Evolutionary conservation across 2,113 vertebrate genomes (phyloP).

Genomic region (Neopipo cinnamomea): DNA sequence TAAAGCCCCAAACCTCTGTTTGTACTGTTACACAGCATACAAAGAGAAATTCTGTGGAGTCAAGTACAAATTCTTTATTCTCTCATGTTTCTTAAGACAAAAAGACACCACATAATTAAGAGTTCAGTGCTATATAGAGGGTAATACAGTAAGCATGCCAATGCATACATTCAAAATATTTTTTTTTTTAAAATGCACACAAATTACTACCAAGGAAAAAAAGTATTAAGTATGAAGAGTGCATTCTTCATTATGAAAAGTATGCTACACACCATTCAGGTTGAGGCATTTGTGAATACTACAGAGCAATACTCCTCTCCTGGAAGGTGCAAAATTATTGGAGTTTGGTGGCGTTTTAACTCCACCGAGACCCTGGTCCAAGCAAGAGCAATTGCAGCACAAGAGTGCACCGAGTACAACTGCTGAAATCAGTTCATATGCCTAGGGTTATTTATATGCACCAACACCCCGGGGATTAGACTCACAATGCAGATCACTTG

Average conservation of each 20-base stretch:
- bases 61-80: neutral
- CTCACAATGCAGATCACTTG: neutral
- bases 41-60: neutral
- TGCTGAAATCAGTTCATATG: neutral
- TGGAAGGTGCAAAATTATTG: neutral
- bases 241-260: neutral
- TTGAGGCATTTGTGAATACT: neutral
- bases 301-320: neutral
- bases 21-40: rapidly evolving
- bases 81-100: neutral
- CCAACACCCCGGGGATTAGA: neutral
- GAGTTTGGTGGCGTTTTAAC: neutral
- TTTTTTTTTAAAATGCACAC: neutral
- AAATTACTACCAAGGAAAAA: neutral
- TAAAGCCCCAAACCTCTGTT: neutral
- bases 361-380: rapidly evolving
- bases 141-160: neutral
- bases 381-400: neutral
- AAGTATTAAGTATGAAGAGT: neutral
- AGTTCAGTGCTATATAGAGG: neutral
- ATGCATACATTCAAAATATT: neutral
- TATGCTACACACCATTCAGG: neutral
- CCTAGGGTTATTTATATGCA: neutral
- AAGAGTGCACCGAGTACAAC: neutral
- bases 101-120: neutral